Conservation (phyloP, 2,888 invertebrate genomes). For the Leucophenga maculata region DNA sequence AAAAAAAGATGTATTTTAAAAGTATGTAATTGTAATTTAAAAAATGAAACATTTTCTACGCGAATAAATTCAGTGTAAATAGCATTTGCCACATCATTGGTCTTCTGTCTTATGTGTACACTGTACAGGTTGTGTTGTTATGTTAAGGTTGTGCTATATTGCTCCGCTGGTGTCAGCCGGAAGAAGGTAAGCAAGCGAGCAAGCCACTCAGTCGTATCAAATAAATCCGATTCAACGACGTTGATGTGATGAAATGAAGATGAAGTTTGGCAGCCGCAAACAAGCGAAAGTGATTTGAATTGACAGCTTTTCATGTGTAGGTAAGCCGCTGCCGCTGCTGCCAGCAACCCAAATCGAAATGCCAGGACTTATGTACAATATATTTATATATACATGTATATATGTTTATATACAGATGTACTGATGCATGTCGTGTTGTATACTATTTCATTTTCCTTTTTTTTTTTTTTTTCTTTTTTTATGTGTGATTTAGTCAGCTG, state of each 20-base stretch:
- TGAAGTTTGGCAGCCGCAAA: not conserved
- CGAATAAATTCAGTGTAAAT: constrained; percentile 38
- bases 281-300: constrained; percentile 14
- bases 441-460: too few relatives aligned
- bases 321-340: not conserved
- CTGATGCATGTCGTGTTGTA: not conserved
- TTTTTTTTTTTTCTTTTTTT: too few relatives aligned
- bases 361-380: not conserved
- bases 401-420: too few relatives aligned
- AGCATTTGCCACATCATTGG: constrained; percentile 2
- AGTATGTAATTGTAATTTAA: not conserved
- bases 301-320: not conserved
- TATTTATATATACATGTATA: too few relatives aligned
- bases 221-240: not conserved
- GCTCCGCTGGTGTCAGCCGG: too few relatives aligned
- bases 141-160: not conserved
- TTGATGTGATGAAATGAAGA: not conserved
- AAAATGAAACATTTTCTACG: constrained; percentile 37
- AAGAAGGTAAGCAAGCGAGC: too few relatives aligned
- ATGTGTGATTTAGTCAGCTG: too few relatives aligned
- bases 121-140: too few relatives aligned
- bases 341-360: not conserved
- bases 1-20: too few relatives aligned
- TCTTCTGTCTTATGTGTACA: too few relatives aligned
- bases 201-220: too few relatives aligned